phyloP scores from a whole-genome alignment of 2,888 invertebrate species.

The Andrena hattorfiana region DNA sequence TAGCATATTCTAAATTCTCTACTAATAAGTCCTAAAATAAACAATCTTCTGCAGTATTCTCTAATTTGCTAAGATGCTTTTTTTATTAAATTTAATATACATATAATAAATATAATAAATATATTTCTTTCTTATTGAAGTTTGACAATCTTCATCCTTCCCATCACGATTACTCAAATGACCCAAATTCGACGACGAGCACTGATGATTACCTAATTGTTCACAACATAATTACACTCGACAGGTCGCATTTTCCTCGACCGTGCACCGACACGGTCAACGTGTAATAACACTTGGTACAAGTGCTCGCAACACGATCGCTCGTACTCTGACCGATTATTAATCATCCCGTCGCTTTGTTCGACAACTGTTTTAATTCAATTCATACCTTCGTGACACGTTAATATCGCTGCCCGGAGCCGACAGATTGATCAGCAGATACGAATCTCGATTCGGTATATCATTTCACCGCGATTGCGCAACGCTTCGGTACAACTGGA shows the following conservation, averaged over 20 bases:
- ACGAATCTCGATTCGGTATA: constrained; percentile 42
- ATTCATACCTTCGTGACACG: constrained; percentile 40
- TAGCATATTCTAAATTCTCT: no score
- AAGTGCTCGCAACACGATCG: constrained; percentile 25
- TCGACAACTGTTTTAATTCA: constrained; percentile 64
- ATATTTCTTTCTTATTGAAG: no score
- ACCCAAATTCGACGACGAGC: background rate
- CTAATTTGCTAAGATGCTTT: no score
- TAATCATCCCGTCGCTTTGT: constrained; percentile 60
- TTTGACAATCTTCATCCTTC: no score
- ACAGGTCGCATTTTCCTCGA: background rate
- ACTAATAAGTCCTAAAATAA: no score
- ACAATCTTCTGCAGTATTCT: no score
- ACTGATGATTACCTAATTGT: background rate
- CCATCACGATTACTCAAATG: no score
- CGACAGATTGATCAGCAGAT: constrained; percentile 44
- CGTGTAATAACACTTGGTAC: constrained; percentile 20
- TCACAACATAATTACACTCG: background rate
- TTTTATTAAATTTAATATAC: no score
- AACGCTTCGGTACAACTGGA: constrained; percentile 17
- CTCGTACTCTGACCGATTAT: constrained; percentile 51
- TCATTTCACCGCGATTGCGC: constrained; percentile 40
- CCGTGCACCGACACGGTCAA: constrained; percentile 8
- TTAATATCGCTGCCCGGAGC: constrained; percentile 30
- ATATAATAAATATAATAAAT: no score